phyloP scores from a whole-genome alignment of 2,797 vertebrate genomes.

The Eleutherodactylus coqui region DNA sequence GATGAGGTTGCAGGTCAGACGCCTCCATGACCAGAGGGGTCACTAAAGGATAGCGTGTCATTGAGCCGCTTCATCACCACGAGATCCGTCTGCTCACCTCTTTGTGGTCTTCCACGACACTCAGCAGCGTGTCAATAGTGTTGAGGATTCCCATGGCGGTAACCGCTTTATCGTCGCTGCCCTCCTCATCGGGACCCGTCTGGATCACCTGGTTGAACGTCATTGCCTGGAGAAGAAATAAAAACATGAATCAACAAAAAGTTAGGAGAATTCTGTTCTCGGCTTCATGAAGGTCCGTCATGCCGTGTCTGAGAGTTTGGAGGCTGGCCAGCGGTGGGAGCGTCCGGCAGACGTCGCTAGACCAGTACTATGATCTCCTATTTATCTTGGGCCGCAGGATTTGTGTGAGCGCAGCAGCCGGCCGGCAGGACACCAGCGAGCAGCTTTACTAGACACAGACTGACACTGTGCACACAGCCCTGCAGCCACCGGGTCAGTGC shows the following conservation, averaged over 20 bases:
- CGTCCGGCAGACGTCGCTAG: conserved; percentile 82
- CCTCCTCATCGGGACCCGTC: conserved; percentile 97
- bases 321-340: conserved; percentile 80
- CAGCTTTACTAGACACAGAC: conserved; percentile 83
- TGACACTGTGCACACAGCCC: conserved; percentile 82
- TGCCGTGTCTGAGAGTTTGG: conserved; percentile 75
- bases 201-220: conserved; percentile 99
- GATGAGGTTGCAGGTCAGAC: too few relatives aligned
- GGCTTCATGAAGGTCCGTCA: conserved; percentile 73
- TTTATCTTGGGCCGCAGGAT: conserved; percentile 85
- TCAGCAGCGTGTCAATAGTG: conserved; percentile 97
- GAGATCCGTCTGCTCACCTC: conserved; percentile 85
- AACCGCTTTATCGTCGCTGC: conserved; percentile 97
- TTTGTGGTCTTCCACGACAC: conserved; percentile 99
- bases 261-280: too few relatives aligned
- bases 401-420: conserved; percentile 81
- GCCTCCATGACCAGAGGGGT: too few relatives aligned
- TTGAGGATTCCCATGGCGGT: conserved; percentile 99
- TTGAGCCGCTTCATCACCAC: too few relatives aligned
- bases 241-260: background rate
- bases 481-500: conserved; percentile 64
- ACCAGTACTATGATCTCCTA: conserved; percentile 97
- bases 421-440: conserved; percentile 83
- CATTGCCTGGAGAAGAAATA: conserved; percentile 84
- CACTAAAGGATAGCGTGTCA: too few relatives aligned